Percentiles rank a stretch among this genome's conserved stretches.
Conservation (phyloP, 1,140 invertebrate genomes). For the Drosophila nasuta region DNA sequence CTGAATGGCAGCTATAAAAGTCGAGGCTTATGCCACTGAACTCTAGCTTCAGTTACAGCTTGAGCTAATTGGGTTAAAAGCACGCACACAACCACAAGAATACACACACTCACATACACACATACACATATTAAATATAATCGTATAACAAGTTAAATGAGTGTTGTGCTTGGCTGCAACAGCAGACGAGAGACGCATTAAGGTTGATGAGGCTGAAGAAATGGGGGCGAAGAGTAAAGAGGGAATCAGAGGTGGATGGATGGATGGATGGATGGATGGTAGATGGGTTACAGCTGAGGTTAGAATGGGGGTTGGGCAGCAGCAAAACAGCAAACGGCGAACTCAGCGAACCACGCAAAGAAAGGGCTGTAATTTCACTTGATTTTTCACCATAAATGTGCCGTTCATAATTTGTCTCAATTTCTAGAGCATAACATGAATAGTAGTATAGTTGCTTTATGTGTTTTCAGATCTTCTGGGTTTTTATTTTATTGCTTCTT, state of each 20-base stretch:
- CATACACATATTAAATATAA: background rate
- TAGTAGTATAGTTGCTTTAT: slow-evolving; percentile 4
- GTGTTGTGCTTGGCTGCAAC: slow-evolving; percentile 48
- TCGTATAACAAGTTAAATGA: slow-evolving; percentile 53
- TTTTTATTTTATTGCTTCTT: background rate
- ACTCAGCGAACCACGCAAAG: slow-evolving; percentile 53
- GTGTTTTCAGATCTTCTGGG: background rate
- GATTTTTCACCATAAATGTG: slow-evolving; percentile 59
- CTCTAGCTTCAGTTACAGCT: slow-evolving; percentile 51
- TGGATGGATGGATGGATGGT: background rate
- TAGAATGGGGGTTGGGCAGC: slow-evolving; percentile 31
- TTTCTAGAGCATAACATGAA: slow-evolving; percentile 73
- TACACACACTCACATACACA: slow-evolving; percentile 12
- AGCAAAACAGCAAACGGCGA: slow-evolving; percentile 1
- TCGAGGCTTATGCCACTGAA: slow-evolving; percentile 60
- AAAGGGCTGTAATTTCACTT: slow-evolving; percentile 69
- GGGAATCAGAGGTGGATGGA: no score
- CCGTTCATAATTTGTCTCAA: slow-evolving; percentile 77
- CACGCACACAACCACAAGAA: slow-evolving; percentile 26
- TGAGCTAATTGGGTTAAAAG: slow-evolving; percentile 78
- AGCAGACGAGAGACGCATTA: slow-evolving; percentile 48
- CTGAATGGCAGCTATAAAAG: slow-evolving; percentile 51
- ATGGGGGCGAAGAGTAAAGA: background rate
- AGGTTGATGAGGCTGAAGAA: slow-evolving; percentile 36
- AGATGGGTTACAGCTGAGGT: background rate